These are phyloP conservation scores for Pseudoips prasinana DNA, from an alignment of 2,888 invertebrate species.

Conservation along the genomic window DNA sequence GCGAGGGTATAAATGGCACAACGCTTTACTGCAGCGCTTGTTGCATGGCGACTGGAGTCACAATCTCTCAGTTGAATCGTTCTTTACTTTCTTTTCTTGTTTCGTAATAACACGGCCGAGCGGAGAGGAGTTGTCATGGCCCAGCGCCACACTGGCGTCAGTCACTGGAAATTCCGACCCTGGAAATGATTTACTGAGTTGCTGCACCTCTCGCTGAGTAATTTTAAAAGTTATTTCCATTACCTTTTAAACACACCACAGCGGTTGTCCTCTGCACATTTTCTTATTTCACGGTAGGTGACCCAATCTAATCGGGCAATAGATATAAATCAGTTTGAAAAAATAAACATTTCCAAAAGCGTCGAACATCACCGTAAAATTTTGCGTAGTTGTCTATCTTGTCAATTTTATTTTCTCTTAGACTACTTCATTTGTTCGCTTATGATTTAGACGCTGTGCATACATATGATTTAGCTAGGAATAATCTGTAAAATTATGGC, in stretches of 20 bases:
- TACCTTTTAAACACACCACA: not conserved
- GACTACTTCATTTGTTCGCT: too few species aligned
- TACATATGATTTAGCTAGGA: too few species aligned
- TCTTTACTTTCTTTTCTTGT: constrained; percentile 72
- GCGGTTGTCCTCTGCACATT: constrained; percentile 18
- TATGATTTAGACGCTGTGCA: too few species aligned
- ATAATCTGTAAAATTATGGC: too few species aligned
- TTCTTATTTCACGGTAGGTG: constrained; percentile 38
- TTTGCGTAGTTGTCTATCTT: constrained; percentile 7
- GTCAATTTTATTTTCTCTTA: too few species aligned
- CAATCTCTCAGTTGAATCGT: constrained; percentile 59
- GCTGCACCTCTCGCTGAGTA: constrained; percentile 1
- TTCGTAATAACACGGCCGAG: constrained; percentile 70
- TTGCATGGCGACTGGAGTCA: constrained; percentile 47
- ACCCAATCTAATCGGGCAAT: not conserved
- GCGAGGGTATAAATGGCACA: too few species aligned
- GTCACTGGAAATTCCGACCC: constrained; percentile 42
- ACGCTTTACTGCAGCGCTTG: constrained; percentile 40
- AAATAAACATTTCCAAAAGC: too few species aligned
- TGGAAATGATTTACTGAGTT: constrained; percentile 6
- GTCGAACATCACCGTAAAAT: constrained; percentile 1
- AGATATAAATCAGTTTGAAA: constrained; percentile 3
- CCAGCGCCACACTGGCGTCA: constrained; percentile 35
- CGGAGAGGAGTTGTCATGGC: constrained; percentile 56
- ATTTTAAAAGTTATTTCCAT: not conserved